Conservation (phyloP, 2,113 vertebrate species). For the Larimichthys polyactis region DNA sequence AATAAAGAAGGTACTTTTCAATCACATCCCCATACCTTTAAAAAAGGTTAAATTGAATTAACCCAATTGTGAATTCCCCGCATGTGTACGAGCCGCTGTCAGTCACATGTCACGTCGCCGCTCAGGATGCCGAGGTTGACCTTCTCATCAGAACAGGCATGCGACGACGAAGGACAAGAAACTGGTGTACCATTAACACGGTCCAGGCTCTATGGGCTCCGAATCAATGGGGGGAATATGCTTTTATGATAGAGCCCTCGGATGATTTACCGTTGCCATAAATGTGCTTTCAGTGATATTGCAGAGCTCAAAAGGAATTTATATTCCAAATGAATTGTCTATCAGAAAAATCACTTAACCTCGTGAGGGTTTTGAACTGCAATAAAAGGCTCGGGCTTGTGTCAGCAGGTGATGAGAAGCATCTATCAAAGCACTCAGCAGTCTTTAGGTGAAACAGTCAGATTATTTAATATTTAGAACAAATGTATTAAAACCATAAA, state of each 20-base stretch:
- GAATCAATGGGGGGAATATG: constrained; percentile 55
- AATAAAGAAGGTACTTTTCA: not conserved
- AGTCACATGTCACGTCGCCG: constrained; percentile 27
- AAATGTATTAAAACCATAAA: constrained; percentile 7
- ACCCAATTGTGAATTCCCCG: constrained; percentile 16
- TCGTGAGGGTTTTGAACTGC: constrained; percentile 33
- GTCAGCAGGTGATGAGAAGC: constrained; percentile 40
- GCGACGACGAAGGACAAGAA: constrained; percentile 44
- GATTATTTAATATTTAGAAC: not conserved
- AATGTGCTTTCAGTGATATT: constrained; percentile 65
- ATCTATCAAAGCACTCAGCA: constrained; percentile 11
- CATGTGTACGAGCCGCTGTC: constrained; percentile 2
- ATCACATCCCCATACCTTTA: not conserved
- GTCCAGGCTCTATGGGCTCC: constrained; percentile 11
- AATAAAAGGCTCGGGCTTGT: constrained; percentile 22
- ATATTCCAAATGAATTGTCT: constrained; percentile 67
- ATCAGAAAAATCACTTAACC: constrained; percentile 60
- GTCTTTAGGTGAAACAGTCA: not conserved
- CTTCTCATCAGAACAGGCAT: constrained; percentile 42
- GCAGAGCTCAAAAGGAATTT: constrained; percentile 57
- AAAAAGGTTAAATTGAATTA: constrained; percentile 1
- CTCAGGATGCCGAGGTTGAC: constrained; percentile 27
- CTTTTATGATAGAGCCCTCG: constrained; percentile 56
- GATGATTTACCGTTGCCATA: constrained; percentile 70
- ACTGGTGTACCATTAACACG: constrained; percentile 38